Evolutionary conservation across 2,888 invertebrate genomes (phyloP), one percentile per base, ranked within the genome.

Genomic region (Diaperis boleti): DNA sequence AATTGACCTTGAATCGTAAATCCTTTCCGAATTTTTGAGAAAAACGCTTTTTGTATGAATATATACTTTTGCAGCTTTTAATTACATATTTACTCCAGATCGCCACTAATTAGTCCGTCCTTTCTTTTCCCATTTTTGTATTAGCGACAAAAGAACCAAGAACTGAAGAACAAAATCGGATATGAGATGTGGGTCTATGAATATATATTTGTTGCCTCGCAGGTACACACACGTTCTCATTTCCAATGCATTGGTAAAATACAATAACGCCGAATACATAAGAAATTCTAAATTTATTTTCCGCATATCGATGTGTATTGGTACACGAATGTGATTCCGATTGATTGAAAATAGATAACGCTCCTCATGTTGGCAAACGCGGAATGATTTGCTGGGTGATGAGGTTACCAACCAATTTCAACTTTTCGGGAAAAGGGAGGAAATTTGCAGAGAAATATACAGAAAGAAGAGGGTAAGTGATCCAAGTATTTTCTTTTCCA

Each of bases 311-410:
- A 50, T 49, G 61, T 62, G 56, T 56, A 69, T 67, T 68, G 69
- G 64, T 74, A 74, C n/a, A n/a, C 71, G 73, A 74, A 75, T 76
- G 74, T 71, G 73, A 76, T 76, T 72, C 71, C 67, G 70, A 74
- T 73, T 76, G 73, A 74, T 72, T 72, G 73, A 72, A 74, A 74
- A 72, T 69, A 70, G 68, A 71, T 71, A 70, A 70, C 64, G 64
- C 54, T 52, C 39, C 41, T 42, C 54, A 41, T 54, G 41, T 41
- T 31, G 41, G 54, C 41, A 54, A 42, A 54, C 54, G 37, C 15
- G 54, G 54, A 52, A 54, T 54, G 29, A 54, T 54, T 54, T 54
- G 22, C 39, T 54, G 26, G 8, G 41, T 42, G 54, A 52, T 52
- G 52, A 52, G 41, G 54, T 54, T 54, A 54, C 42, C 26, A 39